Base-by-base conservation (phyloP, 2,113 vertebrate genomes). In the Prinia subflava region DNA sequence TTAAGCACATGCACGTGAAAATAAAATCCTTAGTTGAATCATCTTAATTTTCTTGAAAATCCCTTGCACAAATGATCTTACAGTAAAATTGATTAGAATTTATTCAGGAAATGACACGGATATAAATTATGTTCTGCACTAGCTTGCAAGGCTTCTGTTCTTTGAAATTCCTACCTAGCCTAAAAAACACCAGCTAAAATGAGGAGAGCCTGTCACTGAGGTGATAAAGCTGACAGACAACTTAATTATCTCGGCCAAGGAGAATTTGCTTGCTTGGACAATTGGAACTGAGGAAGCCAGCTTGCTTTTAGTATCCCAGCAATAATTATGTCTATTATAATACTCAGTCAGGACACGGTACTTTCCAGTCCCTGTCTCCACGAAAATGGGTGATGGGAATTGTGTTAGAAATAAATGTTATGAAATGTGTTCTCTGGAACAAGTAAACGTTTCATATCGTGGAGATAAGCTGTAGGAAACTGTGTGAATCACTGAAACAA, bases 201-300 rank as follows among this genome's bases (percentile, higher is more conserved):
- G 42, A 73, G 49, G 19, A 85, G 23, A 87, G 49, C 27, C 62
- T 89, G 91, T 75, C 92, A 82, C 64, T 64, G 83, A 69, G 67
- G 57, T 92, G 93, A 95, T 94, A 91, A 95, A 82, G 47, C 64
- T 91, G 87, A 93, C 70, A 83, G 91, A 95, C 90, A 96, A 46
- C 31, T 91, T 96, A 93, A 95, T 95, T 94, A 92, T 42, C 77
- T 82, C 59, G 82, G 77, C 82, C 78, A 92, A 85, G 50, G 55
- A 91, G 67, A 94, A 92, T 92, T 69, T 77, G 12, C 75, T 77
- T 82, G n/a, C 90, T 91, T 77, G 75, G 67, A 76, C 46, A 92
- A 57, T 67, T 10, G 2, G 73, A 95, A 87, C 17, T 27, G 42
- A 85, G 33, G 39, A 90, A 94, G 50, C 30, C 35, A 87, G 67